Evolutionary conservation across 2,113 vertebrate species (phyloP).

Genomic region (Callaeas wilsoni): DNA sequence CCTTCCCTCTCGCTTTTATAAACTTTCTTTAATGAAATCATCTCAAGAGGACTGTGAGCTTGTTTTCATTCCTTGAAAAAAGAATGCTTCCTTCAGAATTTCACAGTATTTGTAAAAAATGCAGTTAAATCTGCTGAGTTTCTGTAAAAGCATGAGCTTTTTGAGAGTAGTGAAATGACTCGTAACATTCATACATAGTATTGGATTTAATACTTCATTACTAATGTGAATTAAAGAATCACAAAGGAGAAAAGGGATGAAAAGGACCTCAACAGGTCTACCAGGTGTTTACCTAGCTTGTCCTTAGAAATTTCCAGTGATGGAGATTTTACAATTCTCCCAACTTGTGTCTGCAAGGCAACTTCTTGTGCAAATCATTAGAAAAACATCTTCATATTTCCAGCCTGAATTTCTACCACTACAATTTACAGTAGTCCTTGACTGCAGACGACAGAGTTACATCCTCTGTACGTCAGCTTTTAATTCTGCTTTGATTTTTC

Average conservation of each 20-base stretch:
- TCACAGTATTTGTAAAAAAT: background rate
- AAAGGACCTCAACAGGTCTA: background rate
- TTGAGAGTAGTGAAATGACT: background rate
- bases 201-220: background rate
- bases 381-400: background rate
- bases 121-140: background rate
- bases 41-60: background rate
- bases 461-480: background rate
- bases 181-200: background rate
- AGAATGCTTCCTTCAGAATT: background rate
- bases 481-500: background rate
- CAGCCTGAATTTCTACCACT: background rate
- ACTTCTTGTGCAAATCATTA: background rate
- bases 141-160: background rate
- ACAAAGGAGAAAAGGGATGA: background rate
- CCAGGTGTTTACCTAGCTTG: background rate
- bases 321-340: background rate
- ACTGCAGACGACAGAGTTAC: background rate
- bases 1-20: background rate
- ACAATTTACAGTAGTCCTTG: background rate
- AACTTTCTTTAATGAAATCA: background rate
- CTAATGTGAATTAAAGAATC: background rate
- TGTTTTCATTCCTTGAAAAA: background rate
- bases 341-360: background rate
- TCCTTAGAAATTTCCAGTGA: background rate